phyloP scores from a whole-genome alignment of 2,888 invertebrate species.

The Geophilus truncorum region DNA sequence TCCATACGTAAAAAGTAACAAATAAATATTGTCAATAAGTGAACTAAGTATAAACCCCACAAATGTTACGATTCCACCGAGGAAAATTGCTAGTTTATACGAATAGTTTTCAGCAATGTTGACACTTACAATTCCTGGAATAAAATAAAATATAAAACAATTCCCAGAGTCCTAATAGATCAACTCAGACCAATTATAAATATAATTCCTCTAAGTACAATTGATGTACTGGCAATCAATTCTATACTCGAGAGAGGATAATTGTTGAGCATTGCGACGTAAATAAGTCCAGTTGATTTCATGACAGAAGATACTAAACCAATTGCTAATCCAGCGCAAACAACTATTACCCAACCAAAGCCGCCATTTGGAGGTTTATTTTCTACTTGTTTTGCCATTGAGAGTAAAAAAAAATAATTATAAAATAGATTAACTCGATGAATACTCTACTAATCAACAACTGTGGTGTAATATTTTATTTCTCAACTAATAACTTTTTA shows the following conservation, averaged over 20 bases:
- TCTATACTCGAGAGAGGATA: background rate
- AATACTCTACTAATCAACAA: too few species aligned
- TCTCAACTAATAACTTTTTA: too few species aligned
- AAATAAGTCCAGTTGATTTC: background rate
- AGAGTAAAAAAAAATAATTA: too few species aligned
- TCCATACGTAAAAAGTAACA: background rate
- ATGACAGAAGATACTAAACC: background rate
- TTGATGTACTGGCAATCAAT: background rate
- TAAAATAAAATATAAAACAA: background rate
- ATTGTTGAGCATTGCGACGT: background rate
- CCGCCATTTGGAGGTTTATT: background rate
- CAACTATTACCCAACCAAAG: background rate
- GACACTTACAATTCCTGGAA: background rate
- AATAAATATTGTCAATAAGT: background rate
- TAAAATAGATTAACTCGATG: too few species aligned
- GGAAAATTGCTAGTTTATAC: background rate
- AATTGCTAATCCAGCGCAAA: background rate
- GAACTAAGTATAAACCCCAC: background rate
- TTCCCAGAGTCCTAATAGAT: too few species aligned
- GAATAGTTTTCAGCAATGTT: background rate
- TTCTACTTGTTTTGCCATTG: too few species aligned
- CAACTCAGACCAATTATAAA: background rate
- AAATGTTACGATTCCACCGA: background rate
- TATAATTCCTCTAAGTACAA: background rate
- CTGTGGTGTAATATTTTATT: too few species aligned